Evolutionary conservation across 2,888 invertebrate species (phyloP).

Genomic region (Pecten maximus): DNA sequence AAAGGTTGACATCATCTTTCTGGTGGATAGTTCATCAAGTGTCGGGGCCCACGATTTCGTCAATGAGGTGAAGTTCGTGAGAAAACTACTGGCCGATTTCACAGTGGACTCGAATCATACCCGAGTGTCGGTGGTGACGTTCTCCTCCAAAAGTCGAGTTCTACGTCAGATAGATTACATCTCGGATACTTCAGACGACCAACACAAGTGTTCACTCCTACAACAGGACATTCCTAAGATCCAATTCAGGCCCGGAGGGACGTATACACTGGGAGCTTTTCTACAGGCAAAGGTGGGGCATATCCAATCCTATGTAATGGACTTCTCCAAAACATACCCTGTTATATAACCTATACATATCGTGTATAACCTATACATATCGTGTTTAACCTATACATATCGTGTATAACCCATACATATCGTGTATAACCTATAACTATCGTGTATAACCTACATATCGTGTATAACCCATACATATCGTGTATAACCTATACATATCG

Average conservation of each 20-base stretch:
- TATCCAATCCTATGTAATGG: no score
- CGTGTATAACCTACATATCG: no score
- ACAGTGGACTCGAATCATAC: conserved; percentile 87
- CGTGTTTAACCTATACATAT: not conserved
- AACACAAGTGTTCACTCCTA: conserved; percentile 87
- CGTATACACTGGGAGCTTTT: conserved; percentile 88
- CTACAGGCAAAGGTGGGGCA: conserved; percentile 85
- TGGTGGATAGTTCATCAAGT: conserved; percentile 88
- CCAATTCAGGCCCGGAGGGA: conserved; percentile 87
- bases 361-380: not conserved
- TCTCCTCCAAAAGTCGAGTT: conserved; percentile 86
- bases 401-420: not conserved
- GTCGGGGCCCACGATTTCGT: conserved; percentile 87
- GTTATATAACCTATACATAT: no score
- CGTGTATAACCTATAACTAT: not conserved
- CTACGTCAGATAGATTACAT: conserved; percentile 86
- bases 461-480: no score
- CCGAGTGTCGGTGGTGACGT: conserved; percentile 87
- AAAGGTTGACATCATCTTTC: conserved; percentile 86
- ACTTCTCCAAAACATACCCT: no score
- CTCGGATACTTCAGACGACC: conserved; percentile 83
- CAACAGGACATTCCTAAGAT: conserved; percentile 86
- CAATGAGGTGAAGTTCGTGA: conserved; percentile 88
- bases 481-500: no score
- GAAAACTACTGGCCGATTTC: conserved; percentile 86